Evolutionary conservation across 2,797 vertebrate genomes (phyloP), one percentile per base, ranked within the genome.

Genomic region (Pseudocheirus occidentalis): DNA sequence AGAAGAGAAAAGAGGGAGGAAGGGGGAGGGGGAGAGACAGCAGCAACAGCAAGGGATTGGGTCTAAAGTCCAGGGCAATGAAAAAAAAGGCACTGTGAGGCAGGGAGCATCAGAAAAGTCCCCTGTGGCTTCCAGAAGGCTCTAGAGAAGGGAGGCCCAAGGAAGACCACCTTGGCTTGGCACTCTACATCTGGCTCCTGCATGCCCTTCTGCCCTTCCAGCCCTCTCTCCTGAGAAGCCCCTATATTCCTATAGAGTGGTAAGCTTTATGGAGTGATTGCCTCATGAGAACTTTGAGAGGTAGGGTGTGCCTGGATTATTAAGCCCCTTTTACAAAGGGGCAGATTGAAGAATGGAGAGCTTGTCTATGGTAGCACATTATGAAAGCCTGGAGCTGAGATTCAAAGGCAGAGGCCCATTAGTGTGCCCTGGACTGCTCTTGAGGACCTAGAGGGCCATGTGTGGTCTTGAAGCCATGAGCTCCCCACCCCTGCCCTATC

Each of bases 391-490:
- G 62, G 34, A 66, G 16, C 5, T 6, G 5, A 66, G 62, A 66
- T n/a, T 16, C 62, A n/a, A 66, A 66, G 59, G 59, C 34, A 34
- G 62, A 40, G n/a, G n/a, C n/a, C n/a, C 9, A 5, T 6, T 13
- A 4, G 0, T 5, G 5, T 6, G 18, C 31, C 62, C 62, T 13
- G 16, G n/a, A 5, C 18, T 6, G 40, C 21, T 0, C 40, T 81
- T 10, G 27, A 58, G 57, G 57, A 29, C 28, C 57, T 58, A 29
- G 27, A 58, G 57, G 10, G 57, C 9, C 57, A 58, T 9, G 28
- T 29, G 57, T 28, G 57, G 57, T 27, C 57, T 29, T 28, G 57
- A 58, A 27, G 57, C 7, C 2, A 2, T 1, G 28, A 28, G 57
- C 28, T 58, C 27, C 27, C 57, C 57, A 58, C 27, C 7, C 13